phyloP scores from a whole-genome alignment of 2,113 vertebrate genomes.

The Ceyx margarethae region DNA sequence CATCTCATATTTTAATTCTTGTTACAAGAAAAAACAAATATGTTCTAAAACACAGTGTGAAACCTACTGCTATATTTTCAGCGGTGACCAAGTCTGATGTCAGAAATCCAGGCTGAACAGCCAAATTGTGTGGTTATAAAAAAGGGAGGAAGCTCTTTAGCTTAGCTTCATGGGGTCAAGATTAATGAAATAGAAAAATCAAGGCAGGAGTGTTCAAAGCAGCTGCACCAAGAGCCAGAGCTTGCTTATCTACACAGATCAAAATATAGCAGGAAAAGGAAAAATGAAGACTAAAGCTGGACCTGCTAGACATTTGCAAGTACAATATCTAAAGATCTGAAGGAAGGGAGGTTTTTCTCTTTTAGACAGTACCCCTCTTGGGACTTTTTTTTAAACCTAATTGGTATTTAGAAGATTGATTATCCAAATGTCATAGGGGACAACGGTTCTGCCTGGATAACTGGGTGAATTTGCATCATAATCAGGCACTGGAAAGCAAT shows the following conservation, averaged over 20 bases:
- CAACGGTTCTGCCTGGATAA: background rate
- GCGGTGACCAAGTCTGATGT: background rate
- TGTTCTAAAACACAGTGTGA: background rate
- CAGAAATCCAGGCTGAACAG: background rate
- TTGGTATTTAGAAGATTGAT: conserved; percentile 44
- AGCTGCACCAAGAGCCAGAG: background rate
- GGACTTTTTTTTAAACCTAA: background rate
- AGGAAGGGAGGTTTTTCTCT: background rate
- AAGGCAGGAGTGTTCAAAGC: background rate
- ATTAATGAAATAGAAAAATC: background rate
- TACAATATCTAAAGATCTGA: background rate
- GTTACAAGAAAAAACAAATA: background rate
- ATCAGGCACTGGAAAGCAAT: background rate
- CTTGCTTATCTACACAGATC: background rate
- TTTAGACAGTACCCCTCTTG: background rate
- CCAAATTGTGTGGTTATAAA: background rate
- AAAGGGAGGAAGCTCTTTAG: background rate
- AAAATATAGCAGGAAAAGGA: background rate
- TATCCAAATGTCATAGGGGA: background rate
- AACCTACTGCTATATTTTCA: background rate
- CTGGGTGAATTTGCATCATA: conserved; percentile 33
- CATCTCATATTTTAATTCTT: background rate
- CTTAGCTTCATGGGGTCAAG: background rate
- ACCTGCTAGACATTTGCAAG: background rate
- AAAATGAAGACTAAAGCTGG: background rate